phyloP scores from a whole-genome alignment of 2,113 vertebrate genomes.

The Cairina moschata region DNA sequence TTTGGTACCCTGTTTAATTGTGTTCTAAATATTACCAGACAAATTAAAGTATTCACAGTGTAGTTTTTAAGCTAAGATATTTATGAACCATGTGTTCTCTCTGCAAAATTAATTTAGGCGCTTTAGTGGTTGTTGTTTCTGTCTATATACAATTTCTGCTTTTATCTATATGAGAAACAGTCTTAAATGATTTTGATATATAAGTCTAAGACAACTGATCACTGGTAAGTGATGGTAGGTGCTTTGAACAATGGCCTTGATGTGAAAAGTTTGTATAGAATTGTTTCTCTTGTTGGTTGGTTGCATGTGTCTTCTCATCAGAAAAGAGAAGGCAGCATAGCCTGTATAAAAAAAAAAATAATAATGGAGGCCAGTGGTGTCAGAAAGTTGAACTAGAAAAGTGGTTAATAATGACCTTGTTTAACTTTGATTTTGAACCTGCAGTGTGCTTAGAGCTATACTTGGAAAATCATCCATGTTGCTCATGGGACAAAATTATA shows the following conservation, averaged over 20 bases:
- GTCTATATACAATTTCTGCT: not conserved
- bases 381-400: not conserved
- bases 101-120: not conserved
- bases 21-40: slow-evolving; percentile 7
- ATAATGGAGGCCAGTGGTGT: not conserved
- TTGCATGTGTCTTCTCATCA: not conserved
- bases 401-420: not conserved
- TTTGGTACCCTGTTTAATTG: slow-evolving; percentile 9
- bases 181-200: not conserved
- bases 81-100: not conserved
- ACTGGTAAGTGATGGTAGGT: not conserved
- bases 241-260: not conserved
- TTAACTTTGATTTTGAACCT: not conserved
- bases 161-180: not conserved
- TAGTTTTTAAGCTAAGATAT: not conserved
- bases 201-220: not conserved
- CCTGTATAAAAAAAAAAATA: not conserved
- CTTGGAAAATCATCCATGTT: not conserved
- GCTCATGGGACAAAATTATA: not conserved
- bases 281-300: not conserved
- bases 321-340: not conserved
- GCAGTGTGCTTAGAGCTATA: not conserved
- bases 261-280: not conserved
- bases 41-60: not conserved
- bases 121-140: not conserved